phyloP scores from a whole-genome alignment of 2,797 vertebrate species.

The Acipenser transmontanus region DNA sequence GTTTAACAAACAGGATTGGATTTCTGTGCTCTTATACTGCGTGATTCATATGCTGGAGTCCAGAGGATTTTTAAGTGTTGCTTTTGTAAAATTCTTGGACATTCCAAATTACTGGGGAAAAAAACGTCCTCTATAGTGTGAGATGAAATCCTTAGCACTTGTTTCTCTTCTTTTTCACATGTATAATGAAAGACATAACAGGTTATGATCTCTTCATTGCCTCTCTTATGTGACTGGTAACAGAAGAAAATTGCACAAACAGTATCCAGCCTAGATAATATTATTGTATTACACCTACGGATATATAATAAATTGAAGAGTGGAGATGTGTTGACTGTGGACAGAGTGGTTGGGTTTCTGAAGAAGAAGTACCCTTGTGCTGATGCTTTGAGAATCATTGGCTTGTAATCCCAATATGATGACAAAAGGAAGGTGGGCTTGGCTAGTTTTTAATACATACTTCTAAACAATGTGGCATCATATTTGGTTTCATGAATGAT shows the following conservation, averaged over 20 bases:
- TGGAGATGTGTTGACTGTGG: constrained; percentile 61
- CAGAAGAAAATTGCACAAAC: no score
- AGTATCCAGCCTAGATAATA: background rate
- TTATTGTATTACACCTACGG: constrained; percentile 47
- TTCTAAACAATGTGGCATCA: no score
- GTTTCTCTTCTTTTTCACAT: background rate
- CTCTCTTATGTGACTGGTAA: background rate
- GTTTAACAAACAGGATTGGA: no score
- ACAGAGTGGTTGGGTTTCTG: constrained; percentile 63
- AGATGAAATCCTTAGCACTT: no score
- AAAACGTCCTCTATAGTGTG: no score
- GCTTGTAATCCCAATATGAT: constrained; percentile 70
- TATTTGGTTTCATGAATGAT: no score
- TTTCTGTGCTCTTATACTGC: no score
- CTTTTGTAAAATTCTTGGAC: no score
- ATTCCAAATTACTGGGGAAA: no score
- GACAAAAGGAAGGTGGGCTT: constrained; percentile 68
- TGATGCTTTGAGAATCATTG: constrained; percentile 67
- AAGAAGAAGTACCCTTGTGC: constrained; percentile 73
- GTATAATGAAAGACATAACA: background rate
- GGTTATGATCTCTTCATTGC: background rate
- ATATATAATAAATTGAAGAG: constrained; percentile 70
- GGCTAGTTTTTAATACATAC: no score
- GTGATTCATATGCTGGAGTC: no score
- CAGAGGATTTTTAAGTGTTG: no score